phyloP scores from a whole-genome alignment of 1,140 invertebrate genomes.

The Drosophila takahashii region DNA sequence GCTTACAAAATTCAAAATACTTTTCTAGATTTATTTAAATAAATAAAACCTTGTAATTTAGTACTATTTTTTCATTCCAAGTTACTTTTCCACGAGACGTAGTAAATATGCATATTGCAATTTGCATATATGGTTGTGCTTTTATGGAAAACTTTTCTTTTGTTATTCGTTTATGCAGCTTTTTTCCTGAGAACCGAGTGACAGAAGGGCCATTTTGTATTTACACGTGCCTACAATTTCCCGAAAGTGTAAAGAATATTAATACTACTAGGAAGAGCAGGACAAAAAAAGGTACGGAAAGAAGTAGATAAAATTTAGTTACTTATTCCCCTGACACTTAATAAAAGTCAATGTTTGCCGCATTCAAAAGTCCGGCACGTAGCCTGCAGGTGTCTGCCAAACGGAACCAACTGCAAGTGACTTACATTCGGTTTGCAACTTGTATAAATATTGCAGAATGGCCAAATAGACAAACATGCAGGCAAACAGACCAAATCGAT shows the following conservation, averaged over 20 bases:
- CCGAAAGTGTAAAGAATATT: background rate
- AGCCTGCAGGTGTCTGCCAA: slow-evolving; percentile 40
- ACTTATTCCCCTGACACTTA: slow-evolving; percentile 14
- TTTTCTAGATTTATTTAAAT: no score
- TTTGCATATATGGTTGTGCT: slow-evolving; percentile 7
- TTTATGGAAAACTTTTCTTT: slow-evolving; percentile 1
- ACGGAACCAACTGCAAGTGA: slow-evolving; percentile 22
- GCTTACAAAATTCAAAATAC: no score
- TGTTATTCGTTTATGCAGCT: slow-evolving; percentile 9
- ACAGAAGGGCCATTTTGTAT: slow-evolving; percentile 12
- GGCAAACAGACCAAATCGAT: slow-evolving; percentile 28
- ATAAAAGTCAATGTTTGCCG: slow-evolving; percentile 61
- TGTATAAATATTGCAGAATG: slow-evolving; percentile 35
- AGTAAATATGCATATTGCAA: slow-evolving; percentile 1
- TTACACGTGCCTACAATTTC: background rate
- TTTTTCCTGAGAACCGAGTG: background rate
- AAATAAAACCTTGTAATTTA: no score
- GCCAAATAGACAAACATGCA: slow-evolving; percentile 29
- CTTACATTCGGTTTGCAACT: slow-evolving; percentile 41
- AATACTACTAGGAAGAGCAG: background rate
- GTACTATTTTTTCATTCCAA: slow-evolving; percentile 10
- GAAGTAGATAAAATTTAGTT: background rate
- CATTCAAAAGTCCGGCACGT: slow-evolving; percentile 38
- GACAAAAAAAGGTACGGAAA: background rate
- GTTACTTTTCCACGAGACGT: background rate